These are phyloP conservation scores for Beroe ovata DNA, from an alignment of 37 sponge, comb jelly and placozoan species.

Conservation along the genomic window DNA sequence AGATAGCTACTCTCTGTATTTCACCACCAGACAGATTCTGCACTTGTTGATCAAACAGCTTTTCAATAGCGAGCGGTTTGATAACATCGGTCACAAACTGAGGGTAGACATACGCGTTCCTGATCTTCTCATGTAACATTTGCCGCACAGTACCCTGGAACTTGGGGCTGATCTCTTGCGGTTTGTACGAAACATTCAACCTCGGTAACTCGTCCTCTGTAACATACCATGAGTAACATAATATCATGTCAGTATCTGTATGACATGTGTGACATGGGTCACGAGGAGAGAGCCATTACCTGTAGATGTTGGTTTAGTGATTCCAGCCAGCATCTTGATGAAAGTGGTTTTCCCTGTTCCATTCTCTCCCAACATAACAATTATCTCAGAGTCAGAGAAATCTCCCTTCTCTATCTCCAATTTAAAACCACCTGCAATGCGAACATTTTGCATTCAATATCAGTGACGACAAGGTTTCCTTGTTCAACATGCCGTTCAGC, in stretches of 20 bases:
- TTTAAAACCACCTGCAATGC: conserved; percentile 64
- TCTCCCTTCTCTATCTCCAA: conserved; percentile 77
- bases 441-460: too few relatives aligned
- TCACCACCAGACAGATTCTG: conserved; percentile 97
- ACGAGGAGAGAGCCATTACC: too few relatives aligned
- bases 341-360: conserved; percentile 99
- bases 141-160: conserved; percentile 90
- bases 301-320: conserved; percentile 84
- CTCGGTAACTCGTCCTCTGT: conserved; percentile 79
- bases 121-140: conserved; percentile 92
- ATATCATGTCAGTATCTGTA: too few relatives aligned
- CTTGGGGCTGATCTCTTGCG: conserved; percentile 98
- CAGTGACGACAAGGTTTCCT: too few relatives aligned
- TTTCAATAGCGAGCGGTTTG: conserved; percentile 69
- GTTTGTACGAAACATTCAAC: conserved; percentile 96
- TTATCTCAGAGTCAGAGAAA: conserved; percentile 98
- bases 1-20: conserved; percentile 92
- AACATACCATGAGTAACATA: too few relatives aligned
- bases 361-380: conserved; percentile 99
- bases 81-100: conserved; percentile 97
- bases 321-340: conserved; percentile 93
- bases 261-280: too few relatives aligned
- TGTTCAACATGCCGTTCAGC: too few relatives aligned
- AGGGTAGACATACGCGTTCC: conserved; percentile 95
- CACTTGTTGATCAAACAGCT: conserved; percentile 70